Evolutionary conservation across 2,797 vertebrate genomes (phyloP), one percentile per base, ranked within the genome.

Genomic region (Brachymystax lenok): DNA sequence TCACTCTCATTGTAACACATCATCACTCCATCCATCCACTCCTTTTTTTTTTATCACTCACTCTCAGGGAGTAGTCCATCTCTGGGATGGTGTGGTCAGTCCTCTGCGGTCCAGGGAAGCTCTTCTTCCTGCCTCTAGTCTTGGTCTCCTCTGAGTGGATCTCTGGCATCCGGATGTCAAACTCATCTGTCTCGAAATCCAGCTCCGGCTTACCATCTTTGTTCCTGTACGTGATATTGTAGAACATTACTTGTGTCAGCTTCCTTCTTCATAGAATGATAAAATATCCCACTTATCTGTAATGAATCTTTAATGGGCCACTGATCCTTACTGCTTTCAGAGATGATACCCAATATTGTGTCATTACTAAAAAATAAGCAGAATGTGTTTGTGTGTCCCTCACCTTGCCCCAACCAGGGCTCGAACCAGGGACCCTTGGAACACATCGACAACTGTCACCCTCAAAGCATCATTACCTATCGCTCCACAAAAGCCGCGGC

Each of bases 61-160:
- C 95, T 88, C 93, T 92, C 86, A 96, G 93, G 69, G 95, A 96
- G 90, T 93, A 96, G 84, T 95, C 92, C 79, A 94, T 94, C 82
- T 96, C 94, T 52, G 92, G 93, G 71, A 92, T 75, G 77, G 89
- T 88, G 78, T 91, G 90, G 71, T 93, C 88, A 0, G 83, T 79
- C 83, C 83, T 87, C 52, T 90, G 80, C 10, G 85, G 85, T 30
- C 85, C 90, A 40, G 74, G 83, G 61, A 80, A 86, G 77, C 50
- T 87, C 73, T 74, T 91, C 83, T 86, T 91, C 82, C 86, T 84
- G 51, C 80, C 84, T 74, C 83, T 92, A 81, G 83, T 92, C 82
- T 88, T 92, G 73, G 86, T 79, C 61, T 93, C 90, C 74, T 94
- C 93, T 4, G 86, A 87, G 67, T 85, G 79, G 80, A 96, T 92